Percentiles rank a stretch among this genome's conserved stretches.
Conservation (phyloP, 2,888 invertebrate species). For the Sisyra terminalis region DNA sequence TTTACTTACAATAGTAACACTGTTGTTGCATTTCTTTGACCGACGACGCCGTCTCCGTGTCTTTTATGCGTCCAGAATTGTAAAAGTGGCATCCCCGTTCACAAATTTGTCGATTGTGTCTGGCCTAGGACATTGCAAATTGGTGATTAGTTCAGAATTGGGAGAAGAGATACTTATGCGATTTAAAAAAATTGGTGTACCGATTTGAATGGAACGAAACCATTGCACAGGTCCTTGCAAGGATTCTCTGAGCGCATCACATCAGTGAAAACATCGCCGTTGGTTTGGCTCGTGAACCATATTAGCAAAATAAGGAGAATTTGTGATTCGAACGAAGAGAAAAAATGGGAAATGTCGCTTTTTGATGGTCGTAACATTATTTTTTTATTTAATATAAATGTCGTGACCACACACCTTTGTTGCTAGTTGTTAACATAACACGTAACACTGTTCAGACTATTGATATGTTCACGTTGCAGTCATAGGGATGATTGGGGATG, state of each 20-base stretch:
- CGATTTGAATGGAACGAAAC: slow-evolving; percentile 1
- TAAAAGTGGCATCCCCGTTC: slow-evolving; percentile 7
- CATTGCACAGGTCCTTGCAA: slow-evolving; percentile 7
- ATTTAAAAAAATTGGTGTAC: slow-evolving; percentile 1
- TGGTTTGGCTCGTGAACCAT: slow-evolving; percentile 1
- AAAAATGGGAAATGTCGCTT: too few relatives aligned
- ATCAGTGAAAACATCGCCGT: slow-evolving; percentile 4
- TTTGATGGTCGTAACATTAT: too few relatives aligned
- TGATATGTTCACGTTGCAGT: too few relatives aligned
- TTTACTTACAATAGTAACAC: slow-evolving; percentile 1
- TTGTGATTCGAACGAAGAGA: too few relatives aligned
- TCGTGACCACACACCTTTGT: too few relatives aligned
- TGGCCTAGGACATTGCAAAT: neutral
- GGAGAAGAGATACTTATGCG: neutral
- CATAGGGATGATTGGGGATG: too few relatives aligned
- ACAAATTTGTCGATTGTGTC: slow-evolving; percentile 5
- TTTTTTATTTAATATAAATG: too few relatives aligned
- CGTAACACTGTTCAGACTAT: too few relatives aligned
- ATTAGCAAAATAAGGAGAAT: neutral
- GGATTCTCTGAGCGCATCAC: slow-evolving; percentile 3
- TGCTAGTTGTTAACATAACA: too few relatives aligned
- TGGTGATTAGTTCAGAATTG: neutral
- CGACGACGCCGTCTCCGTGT: neutral
- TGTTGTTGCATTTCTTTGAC: neutral
- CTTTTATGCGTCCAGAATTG: slow-evolving; percentile 2